Conservation (phyloP, 2,797 vertebrate species). For the Valencia hispanica region DNA sequence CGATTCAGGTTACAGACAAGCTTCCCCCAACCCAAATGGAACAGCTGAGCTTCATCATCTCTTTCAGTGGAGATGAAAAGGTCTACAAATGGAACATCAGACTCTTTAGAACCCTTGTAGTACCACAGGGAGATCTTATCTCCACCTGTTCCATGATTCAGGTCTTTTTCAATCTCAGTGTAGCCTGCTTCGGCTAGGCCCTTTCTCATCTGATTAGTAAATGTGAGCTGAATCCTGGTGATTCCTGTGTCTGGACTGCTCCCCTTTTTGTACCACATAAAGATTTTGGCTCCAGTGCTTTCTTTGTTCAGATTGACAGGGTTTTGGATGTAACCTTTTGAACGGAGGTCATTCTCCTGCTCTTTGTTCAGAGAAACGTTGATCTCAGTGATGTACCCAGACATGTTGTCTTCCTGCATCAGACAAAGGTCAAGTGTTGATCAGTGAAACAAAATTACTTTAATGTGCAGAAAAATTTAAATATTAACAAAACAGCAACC, state of each 20-base stretch:
- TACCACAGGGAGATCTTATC: conserved; percentile 11
- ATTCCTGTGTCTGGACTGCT: fast-evolving
- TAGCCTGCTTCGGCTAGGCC: conserved; percentile 9
- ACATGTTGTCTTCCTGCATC: conserved; percentile 14
- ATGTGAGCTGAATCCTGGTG: conserved; percentile 25
- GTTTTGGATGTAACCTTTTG: neutral
- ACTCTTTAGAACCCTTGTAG: neutral
- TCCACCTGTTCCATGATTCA: neutral
- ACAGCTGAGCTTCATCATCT: neutral
- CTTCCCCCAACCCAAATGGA: neutral
- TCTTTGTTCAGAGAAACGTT: neutral
- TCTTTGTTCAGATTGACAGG: conserved; percentile 18
- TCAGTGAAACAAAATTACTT: too few species aligned
- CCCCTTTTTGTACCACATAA: conserved; percentile 21
- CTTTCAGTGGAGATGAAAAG: neutral
- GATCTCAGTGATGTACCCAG: neutral
- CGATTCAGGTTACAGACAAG: conserved; percentile 21
- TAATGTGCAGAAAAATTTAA: too few species aligned
- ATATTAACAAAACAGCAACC: too few species aligned
- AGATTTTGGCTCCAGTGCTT: neutral
- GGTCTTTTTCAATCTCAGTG: neutral
- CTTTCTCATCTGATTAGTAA: neutral
- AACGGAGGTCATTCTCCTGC: neutral
- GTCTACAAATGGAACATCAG: conserved; percentile 1
- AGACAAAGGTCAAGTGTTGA: too few species aligned